phyloP scores from a whole-genome alignment of 1,140 invertebrate species.

The Heterodera carotae region DNA sequence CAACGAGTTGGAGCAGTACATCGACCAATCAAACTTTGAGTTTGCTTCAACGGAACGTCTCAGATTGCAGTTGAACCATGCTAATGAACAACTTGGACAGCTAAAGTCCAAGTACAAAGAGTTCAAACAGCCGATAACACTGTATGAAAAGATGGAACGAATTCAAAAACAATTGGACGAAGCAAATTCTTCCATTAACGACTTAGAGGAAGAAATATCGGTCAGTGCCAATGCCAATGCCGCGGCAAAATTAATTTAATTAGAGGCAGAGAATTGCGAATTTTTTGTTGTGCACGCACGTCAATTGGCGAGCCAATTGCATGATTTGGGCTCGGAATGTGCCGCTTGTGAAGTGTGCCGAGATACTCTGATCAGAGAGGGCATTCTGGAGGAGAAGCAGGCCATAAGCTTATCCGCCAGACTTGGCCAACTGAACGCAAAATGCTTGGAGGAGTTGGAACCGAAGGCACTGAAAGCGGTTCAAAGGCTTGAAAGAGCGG shows the following conservation, averaged over 20 bases:
- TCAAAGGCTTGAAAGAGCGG: slow-evolving; percentile 44
- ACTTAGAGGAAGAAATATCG: slow-evolving; percentile 30
- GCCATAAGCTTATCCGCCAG: slow-evolving; percentile 34
- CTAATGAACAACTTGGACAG: slow-evolving; percentile 55
- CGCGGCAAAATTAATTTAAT: slow-evolving; percentile 5
- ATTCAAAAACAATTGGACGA: slow-evolving; percentile 42
- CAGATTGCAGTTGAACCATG: slow-evolving; percentile 55
- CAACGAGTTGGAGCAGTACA: slow-evolving; percentile 51
- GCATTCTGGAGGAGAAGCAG: slow-evolving; percentile 53
- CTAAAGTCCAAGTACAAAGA: slow-evolving; percentile 53
- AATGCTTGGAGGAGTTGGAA: slow-evolving; percentile 40
- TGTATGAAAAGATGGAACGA: slow-evolving; percentile 54
- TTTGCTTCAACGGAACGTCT: slow-evolving; percentile 54
- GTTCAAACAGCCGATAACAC: slow-evolving; percentile 60
- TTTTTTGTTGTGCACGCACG: slow-evolving; percentile 48
- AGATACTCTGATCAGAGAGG: slow-evolving; percentile 50
- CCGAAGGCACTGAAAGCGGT: slow-evolving; percentile 30
- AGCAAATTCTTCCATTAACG: slow-evolving; percentile 55
- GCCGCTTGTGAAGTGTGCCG: slow-evolving; percentile 47
- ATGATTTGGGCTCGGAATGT: slow-evolving; percentile 39
- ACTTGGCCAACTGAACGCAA: slow-evolving; percentile 31
- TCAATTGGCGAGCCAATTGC: slow-evolving; percentile 46
- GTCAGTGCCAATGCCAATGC: slow-evolving; percentile 32
- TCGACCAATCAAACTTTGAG: slow-evolving; percentile 48
- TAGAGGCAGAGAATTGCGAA: slow-evolving; percentile 56